Evolutionary conservation across 2,888 invertebrate genomes (phyloP).

Genomic region (Trissolcus japonicus): DNA sequence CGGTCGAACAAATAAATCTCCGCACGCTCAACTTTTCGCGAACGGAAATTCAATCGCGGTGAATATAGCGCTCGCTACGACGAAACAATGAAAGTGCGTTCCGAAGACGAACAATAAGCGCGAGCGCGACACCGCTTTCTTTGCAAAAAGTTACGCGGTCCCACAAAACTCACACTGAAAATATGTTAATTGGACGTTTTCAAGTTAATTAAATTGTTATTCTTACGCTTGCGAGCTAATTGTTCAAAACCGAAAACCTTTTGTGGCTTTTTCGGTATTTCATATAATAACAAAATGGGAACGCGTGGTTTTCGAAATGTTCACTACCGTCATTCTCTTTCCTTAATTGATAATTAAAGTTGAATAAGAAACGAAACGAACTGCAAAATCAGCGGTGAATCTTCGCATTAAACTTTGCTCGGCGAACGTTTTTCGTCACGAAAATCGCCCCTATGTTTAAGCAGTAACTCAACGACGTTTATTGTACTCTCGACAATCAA

Average conservation of each 20-base stretch:
- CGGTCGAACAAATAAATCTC: slow-evolving; percentile 48
- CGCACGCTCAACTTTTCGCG: slow-evolving; percentile 37
- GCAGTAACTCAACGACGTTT: slow-evolving; percentile 24
- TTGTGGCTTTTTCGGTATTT: no score
- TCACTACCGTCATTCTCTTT: no score
- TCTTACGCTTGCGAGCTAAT: slow-evolving; percentile 1
- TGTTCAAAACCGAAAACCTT: no score
- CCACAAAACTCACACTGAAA: slow-evolving; percentile 29
- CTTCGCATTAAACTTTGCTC: no score
- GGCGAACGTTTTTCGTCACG: background rate
- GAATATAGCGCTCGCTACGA: slow-evolving; percentile 24
- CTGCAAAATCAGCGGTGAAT: no score
- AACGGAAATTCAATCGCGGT: slow-evolving; percentile 57
- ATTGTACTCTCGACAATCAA: slow-evolving; percentile 42
- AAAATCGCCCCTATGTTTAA: slow-evolving; percentile 14
- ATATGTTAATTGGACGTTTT: slow-evolving; percentile 52
- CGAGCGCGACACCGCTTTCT: slow-evolving; percentile 41
- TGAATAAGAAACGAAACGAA: no score
- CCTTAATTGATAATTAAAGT: no score
- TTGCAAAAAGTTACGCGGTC: slow-evolving; percentile 48
- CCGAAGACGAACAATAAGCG: slow-evolving; percentile 52
- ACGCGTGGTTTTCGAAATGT: no score
- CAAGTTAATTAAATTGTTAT: slow-evolving; percentile 50
- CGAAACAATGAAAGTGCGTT: slow-evolving; percentile 54
- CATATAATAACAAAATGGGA: background rate